Evolutionary conservation across 2,113 vertebrate genomes (phyloP), one percentile per base, ranked within the genome.

Genomic region (Tachycineta bicolor): DNA sequence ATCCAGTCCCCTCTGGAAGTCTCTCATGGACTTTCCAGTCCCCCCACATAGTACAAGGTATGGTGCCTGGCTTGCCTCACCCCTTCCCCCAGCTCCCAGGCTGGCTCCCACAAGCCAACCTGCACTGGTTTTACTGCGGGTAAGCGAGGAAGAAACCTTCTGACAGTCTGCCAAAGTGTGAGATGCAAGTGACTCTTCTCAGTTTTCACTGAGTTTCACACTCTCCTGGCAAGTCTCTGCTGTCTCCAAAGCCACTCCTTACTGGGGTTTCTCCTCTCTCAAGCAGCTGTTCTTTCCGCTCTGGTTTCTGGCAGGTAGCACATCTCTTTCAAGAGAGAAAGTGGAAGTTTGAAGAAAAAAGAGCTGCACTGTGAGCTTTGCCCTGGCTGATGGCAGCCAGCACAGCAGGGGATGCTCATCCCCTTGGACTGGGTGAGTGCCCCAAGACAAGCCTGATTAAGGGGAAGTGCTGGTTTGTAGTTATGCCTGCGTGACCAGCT

Each of bases 171-270:
- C 60, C 4, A 1, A 77, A 60, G 53, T 25, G 21, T 12, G 44
- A 87, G 60, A 78, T 89, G 47, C 64, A 89, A 93, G 62, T 78
- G 34, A 95, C 18, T n/a, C 16, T 59, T 74, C 24, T 87, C 47
- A 81, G 43, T 81, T 93, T 94, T 84, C 6, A 6, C 31, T 84
- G 60, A 70, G 69, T 89, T 96, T 96, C 53, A 34, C 33, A n/a
- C 14, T 68, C 28, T 87, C 50, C 58, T 10, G 2, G 43, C 41
- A 92, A 41, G n/a, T 49, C 46, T 87, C 65, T 89, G 37, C n/a
- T 84, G 39, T 69, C 75, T 89, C 81, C 87, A 87, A 89, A 91
- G 65, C 37, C 77, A 80, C 64, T 83, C 37, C 63, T 93, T 47
- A 33, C 29, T 6, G 14, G 41, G 62, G 52, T 82, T 90, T 84